Percentiles rank a stretch among this genome's conserved stretches.
Evolutionary conservation across 2,797 vertebrate genomes (phyloP).

Genomic region (Eutrigla gurnardus): DNA sequence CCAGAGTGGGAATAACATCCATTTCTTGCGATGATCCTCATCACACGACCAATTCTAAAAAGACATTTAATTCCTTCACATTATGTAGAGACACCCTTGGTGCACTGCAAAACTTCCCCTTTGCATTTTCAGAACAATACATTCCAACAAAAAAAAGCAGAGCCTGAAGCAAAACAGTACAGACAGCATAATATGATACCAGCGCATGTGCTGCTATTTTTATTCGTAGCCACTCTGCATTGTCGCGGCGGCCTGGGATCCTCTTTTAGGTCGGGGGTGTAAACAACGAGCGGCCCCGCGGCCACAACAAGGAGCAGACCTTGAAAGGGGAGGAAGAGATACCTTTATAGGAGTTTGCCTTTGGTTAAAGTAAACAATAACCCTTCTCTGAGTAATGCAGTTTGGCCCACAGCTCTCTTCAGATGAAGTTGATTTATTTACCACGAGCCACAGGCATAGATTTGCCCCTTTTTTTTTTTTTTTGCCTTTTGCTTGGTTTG

Average conservation of each 20-base stretch:
- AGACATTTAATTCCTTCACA: constrained; percentile 39
- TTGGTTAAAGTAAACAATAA: constrained; percentile 75
- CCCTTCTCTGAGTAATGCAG: constrained; percentile 61
- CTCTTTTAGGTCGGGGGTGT: constrained; percentile 56
- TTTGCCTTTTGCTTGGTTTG: constrained; percentile 50
- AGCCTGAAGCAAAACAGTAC: constrained; percentile 54
- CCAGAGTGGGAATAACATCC: constrained; percentile 46
- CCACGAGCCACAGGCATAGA: constrained; percentile 44
- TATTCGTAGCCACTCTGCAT: constrained; percentile 58
- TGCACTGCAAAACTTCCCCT: constrained; percentile 41
- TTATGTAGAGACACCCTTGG: constrained; percentile 45
- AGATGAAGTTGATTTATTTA: constrained; percentile 69
- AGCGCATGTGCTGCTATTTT: constrained; percentile 63
- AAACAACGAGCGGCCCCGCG: constrained; percentile 60
- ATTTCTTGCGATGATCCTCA: constrained; percentile 47
- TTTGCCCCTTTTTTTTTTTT: constrained; percentile 23
- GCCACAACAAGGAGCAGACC: constrained; percentile 64
- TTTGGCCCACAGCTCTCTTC: constrained; percentile 56
- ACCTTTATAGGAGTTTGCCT: constrained; percentile 52
- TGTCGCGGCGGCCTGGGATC: constrained; percentile 58
- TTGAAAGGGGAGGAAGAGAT: constrained; percentile 44
- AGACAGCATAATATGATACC: constrained; percentile 73
- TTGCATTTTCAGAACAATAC: constrained; percentile 47
- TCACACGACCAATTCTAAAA: constrained; percentile 44
- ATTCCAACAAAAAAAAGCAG: constrained; percentile 37